Base-by-base conservation (phyloP, 2,888 invertebrate species). In the Apantesis nais region DNA sequence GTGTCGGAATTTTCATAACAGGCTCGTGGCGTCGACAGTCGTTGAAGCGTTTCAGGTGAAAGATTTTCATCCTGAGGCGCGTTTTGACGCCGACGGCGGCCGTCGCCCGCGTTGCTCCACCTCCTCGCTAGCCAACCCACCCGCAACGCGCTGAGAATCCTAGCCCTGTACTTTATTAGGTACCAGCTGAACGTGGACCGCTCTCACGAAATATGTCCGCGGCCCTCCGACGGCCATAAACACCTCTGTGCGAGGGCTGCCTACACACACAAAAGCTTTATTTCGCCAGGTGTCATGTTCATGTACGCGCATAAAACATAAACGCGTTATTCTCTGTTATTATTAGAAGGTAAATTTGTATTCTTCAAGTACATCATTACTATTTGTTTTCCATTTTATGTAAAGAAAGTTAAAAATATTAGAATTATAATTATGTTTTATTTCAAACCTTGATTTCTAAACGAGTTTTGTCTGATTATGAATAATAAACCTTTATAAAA, bases 1-100 rank as follows among this genome's bases (percentile, higher is more conserved):
- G 87, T 86, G 90, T 89, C 79, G 94, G 94, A 94, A 94, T 94
- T 94, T 94, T 94, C 94, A 94, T 94, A 94, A 93, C 93, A 85
- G 90, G 88, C 86, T 89, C 80, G 83, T 83, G 88, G 86, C 83
- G 88, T 80, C 85, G 84, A 78, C 85, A 86, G 88, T 83, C 86
- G 88, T 82, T 85, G 90, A 86, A 87, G 88, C 90, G 89, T 89
- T 88, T 82, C 87, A 90, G 89, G 91, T 90, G 90, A 86, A 89
- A 88, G 91, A 90, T 91, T 89, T 89, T 89, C 90, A 86, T 88
- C 89, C 89, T 85, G 85, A 87, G 88, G 88, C 89, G 86, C 74
- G 85, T 79, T 83, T 82, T 80, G 84, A 76, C 80, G 77, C 83
- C 86, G 85, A 62, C 48, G 63, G 74, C 72, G 74, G 73, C 73